Conservation (phyloP, 2,797 vertebrate genomes). For the Trachurus trachurus region DNA sequence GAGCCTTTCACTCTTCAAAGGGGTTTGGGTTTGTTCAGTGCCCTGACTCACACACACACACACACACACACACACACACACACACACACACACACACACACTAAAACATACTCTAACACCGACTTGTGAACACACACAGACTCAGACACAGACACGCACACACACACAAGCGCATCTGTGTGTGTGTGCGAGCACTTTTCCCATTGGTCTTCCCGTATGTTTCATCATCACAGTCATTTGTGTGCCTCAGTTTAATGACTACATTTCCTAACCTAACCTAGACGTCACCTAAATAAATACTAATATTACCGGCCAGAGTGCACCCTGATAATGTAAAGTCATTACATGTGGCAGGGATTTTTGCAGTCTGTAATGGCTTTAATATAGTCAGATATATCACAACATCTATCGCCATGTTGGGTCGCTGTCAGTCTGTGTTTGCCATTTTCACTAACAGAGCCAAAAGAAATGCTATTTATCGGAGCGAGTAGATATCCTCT, state of each 20-base stretch:
- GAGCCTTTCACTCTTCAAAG: slow-evolving; percentile 88
- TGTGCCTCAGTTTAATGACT: slow-evolving; percentile 46
- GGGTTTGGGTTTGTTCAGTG: slow-evolving; percentile 83
- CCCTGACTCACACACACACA: slow-evolving; percentile 62
- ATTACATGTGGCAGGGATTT: slow-evolving; percentile 23
- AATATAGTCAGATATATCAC: slow-evolving; percentile 14
- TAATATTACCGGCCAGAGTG: slow-evolving; percentile 20
- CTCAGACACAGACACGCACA: slow-evolving; percentile 24
- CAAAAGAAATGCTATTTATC: slow-evolving; percentile 40
- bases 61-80: slow-evolving; percentile 18
- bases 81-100: slow-evolving; percentile 46
- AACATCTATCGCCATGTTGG: slow-evolving; percentile 21
- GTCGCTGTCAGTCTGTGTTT: slow-evolving; percentile 30
- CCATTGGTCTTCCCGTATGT: slow-evolving; percentile 46
- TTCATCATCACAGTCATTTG: slow-evolving; percentile 54
- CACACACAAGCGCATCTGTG: slow-evolving; percentile 16
- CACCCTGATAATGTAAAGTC: slow-evolving; percentile 16
- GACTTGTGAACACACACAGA: slow-evolving; percentile 21
- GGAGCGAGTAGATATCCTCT: slow-evolving; percentile 42
- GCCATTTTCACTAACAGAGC: slow-evolving; percentile 32
- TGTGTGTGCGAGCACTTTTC: slow-evolving; percentile 49
- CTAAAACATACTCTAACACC: slow-evolving; percentile 51
- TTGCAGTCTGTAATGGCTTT: slow-evolving; percentile 6
- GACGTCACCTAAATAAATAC: slow-evolving; percentile 38
- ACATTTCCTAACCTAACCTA: slow-evolving; percentile 13